phyloP scores from a whole-genome alignment of 1,140 invertebrate genomes.

The Hypothenemus hampei region DNA sequence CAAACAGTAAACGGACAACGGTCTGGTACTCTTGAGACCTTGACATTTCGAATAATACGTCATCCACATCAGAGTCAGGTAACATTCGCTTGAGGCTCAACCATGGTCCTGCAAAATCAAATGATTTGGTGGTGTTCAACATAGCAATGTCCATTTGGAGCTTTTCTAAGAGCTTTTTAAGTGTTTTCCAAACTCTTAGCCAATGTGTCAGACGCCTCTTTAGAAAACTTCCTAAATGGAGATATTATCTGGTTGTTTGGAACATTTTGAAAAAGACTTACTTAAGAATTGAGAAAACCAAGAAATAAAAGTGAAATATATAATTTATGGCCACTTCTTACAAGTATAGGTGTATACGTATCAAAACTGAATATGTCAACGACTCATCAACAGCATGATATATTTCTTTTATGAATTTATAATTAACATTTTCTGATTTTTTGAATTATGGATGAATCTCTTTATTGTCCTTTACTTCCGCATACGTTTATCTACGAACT shows the following conservation, averaged over 20 bases:
- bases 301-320: too few relatives aligned
- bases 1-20: slow-evolving; percentile 79
- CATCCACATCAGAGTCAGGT: slow-evolving; percentile 67
- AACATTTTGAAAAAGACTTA: too few relatives aligned
- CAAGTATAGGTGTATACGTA: too few relatives aligned
- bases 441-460: not conserved
- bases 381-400: not conserved
- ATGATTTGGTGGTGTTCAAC: slow-evolving; percentile 65
- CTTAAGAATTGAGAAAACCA: too few relatives aligned
- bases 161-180: slow-evolving; percentile 66
- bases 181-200: slow-evolving; percentile 70
- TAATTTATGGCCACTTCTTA: too few relatives aligned
- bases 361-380: too few relatives aligned
- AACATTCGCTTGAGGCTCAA: slow-evolving; percentile 59
- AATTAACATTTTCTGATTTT: not conserved
- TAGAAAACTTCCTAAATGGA: slow-evolving; percentile 77
- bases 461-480: not conserved
- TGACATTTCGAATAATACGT: slow-evolving; percentile 76
- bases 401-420: not conserved
- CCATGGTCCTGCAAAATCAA: slow-evolving; percentile 50
- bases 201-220: slow-evolving; percentile 60
- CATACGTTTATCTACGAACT: not conserved
- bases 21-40: slow-evolving; percentile 58
- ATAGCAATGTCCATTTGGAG: slow-evolving; percentile 58
- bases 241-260: slow-evolving; percentile 66